Evolutionary conservation across 2,888 invertebrate genomes (phyloP), one percentile per base, ranked within the genome.

Genomic region (Heliconius ismenius): DNA sequence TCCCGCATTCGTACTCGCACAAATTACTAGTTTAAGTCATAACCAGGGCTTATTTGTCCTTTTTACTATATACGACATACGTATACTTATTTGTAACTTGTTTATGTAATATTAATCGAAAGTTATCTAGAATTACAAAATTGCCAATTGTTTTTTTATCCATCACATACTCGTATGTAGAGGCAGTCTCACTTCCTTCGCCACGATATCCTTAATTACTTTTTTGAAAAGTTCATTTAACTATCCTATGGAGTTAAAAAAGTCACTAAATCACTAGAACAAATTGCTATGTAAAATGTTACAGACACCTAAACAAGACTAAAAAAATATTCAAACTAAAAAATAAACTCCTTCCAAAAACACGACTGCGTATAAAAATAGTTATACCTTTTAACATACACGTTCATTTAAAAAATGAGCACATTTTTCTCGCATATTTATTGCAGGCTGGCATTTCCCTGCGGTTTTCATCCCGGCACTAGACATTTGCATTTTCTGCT

Each of bases 1-100:
- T 76, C 79, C 76, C 74, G 76, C 79, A 82, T 86, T 83, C 81
- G 69, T 69, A 67, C 69, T 39, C 65, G 39, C 72, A 43, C 28
- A 60, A 36, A 65, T 73, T 60, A 39, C 36, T 73, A 43, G 73
- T 62, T 26, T 15, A 70, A 36, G 58, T 36, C 39, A 24, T 70
- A 58, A 36, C 58, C 54, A 4, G 13, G 58, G n/a, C 32, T 58
- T 36, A 26, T 62, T 72, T 13, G 36, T 49, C 18, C 49, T 18
- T 49, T 49, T 49, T 21, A 43, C 43, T 43, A 43, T 6, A 6
- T 18, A 49, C 7, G 7, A 18, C 18, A 4, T 49, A 49, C 6
- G 7, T 18, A 49, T 18, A 21, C 18, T 49, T 49, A 21, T 21
- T 49, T 49, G 49, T 21, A 49, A 49, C 18, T 49, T 7, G 18